phyloP scores from a whole-genome alignment of 2,113 vertebrate genomes.

The Tursiops truncatus region DNA sequence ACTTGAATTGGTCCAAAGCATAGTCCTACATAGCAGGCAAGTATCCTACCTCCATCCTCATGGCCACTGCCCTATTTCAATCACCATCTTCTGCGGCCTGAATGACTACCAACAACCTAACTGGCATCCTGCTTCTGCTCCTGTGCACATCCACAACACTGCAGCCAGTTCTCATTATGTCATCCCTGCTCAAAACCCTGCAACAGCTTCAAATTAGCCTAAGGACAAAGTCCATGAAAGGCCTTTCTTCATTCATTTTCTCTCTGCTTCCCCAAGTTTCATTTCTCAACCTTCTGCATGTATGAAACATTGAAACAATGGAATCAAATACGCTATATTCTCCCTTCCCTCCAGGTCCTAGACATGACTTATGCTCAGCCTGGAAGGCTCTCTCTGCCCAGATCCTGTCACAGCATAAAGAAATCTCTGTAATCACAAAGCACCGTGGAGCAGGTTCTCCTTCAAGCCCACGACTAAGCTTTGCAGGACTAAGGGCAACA shows the following conservation, averaged over 20 bases:
- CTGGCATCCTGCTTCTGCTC: neutral
- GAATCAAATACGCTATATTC: neutral
- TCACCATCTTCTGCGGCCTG: neutral
- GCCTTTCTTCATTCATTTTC: neutral
- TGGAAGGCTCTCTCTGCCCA: neutral
- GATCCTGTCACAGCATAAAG: neutral
- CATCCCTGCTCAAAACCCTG: neutral
- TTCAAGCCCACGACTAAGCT: neutral
- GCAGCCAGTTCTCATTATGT: neutral
- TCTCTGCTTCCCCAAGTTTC: neutral
- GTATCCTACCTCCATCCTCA: neutral
- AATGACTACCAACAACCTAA: neutral
- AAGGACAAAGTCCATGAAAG: neutral
- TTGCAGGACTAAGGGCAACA: neutral
- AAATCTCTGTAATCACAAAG: neutral
- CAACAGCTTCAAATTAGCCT: neutral
- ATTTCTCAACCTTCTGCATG: neutral
- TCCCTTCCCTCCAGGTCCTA: neutral
- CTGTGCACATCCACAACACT: neutral
- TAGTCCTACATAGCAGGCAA: accelerated
- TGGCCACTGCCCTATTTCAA: neutral
- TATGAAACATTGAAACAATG: neutral
- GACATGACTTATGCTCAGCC: neutral
- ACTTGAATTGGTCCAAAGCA: neutral
- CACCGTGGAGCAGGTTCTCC: neutral